These are phyloP conservation scores for Periphyllus acericola DNA, from an alignment of 2,888 invertebrate genomes.

Conservation along the genomic window DNA sequence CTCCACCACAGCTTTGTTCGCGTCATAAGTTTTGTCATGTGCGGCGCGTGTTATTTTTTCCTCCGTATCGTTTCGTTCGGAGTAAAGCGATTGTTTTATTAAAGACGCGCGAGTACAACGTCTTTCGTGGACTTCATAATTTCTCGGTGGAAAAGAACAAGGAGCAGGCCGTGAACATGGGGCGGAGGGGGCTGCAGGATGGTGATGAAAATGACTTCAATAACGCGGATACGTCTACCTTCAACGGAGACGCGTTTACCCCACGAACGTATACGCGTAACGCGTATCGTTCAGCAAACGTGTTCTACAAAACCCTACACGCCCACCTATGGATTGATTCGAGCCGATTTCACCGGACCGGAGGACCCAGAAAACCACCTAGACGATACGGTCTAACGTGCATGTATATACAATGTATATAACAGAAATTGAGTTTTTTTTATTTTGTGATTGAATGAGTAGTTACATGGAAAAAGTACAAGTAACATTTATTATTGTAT, in stretches of 20 bases:
- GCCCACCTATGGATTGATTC: slow-evolving; percentile 43
- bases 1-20: no score
- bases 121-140: background rate
- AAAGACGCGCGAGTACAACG: background rate
- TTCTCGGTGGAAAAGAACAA: background rate
- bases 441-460: no score
- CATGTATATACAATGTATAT: background rate
- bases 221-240: slow-evolving; percentile 20
- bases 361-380: background rate
- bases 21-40: no score
- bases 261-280: background rate
- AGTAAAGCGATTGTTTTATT: background rate
- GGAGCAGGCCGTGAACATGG: no score
- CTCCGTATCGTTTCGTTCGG: background rate
- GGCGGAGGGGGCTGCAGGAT: no score
- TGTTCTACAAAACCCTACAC: slow-evolving; percentile 28
- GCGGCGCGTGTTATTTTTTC: no score
- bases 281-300: background rate
- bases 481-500: no score
- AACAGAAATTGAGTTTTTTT: no score
- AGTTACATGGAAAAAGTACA: no score
- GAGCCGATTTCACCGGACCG: background rate
- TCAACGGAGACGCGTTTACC: background rate
- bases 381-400: background rate
- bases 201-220: slow-evolving; percentile 16